Conservation (phyloP, 2,797 vertebrate species). For the Microcaecilia unicolor region DNA sequence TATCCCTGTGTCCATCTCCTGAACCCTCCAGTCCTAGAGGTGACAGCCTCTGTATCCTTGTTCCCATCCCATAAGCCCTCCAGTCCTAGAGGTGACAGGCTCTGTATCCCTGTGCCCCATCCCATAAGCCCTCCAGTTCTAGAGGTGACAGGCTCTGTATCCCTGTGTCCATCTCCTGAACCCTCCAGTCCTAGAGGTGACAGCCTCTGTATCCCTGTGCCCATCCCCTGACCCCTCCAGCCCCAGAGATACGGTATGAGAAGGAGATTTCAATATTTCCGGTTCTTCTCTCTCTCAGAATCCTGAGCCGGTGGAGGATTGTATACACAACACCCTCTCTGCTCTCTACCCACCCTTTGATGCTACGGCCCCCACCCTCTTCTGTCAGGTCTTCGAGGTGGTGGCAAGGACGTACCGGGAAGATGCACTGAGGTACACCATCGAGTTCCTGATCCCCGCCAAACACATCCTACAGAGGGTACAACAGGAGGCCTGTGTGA, state of each 20-base stretch:
- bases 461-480: constrained; percentile 52
- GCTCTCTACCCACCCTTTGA: constrained; percentile 89
- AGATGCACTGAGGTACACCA: constrained; percentile 48
- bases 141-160: too few relatives aligned
- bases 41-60: background rate
- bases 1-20: too few relatives aligned
- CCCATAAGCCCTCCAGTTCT: too few relatives aligned
- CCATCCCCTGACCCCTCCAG: too few relatives aligned
- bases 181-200: too few relatives aligned
- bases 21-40: background rate
- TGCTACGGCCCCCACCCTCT: constrained; percentile 79
- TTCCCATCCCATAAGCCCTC: background rate
- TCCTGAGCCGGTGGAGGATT: constrained; percentile 87
- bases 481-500: constrained; percentile 56
- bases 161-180: too few relatives aligned
- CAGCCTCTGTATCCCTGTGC: too few relatives aligned
- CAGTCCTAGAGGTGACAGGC: too few relatives aligned
- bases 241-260: background rate
- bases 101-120: too few relatives aligned
- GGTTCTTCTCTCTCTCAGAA: constrained; percentile 47
- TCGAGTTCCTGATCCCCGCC: constrained; percentile 54
- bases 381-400: constrained; percentile 72
- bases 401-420: constrained; percentile 49
- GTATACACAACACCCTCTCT: constrained; percentile 82
- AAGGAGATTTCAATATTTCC: background rate